Evolutionary conservation across 2,888 invertebrate genomes (phyloP).

Genomic region (Drosophila colorata): DNA sequence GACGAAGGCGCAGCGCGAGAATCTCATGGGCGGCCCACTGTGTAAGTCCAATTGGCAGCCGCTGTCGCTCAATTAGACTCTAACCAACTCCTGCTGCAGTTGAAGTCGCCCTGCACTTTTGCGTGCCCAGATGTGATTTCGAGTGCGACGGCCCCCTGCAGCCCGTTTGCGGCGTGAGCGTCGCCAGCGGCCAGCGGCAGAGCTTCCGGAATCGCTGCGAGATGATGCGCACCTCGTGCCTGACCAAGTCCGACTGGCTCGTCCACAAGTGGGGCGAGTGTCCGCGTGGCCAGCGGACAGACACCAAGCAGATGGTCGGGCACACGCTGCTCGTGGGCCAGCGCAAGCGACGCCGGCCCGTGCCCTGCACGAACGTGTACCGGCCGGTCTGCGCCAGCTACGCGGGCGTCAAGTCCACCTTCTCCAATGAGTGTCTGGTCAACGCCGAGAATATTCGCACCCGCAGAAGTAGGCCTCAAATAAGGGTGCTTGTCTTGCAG

Average conservation of each 20-base stretch:
- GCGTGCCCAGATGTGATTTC: conserved; percentile 65
- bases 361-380: conserved; percentile 73
- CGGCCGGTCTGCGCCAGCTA: conserved; percentile 79
- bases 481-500: rapidly evolving
- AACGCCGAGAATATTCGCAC: conserved; percentile 76
- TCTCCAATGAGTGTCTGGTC: conserved; percentile 78
- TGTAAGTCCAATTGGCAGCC: conserved; percentile 39
- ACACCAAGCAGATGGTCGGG: conserved; percentile 13
- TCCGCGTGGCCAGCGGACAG: conserved; percentile 6
- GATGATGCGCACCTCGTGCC: conserved; percentile 63
- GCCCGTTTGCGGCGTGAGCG: conserved; percentile 68
- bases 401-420: conserved; percentile 79
- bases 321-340: conserved; percentile 38
- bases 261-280: conserved; percentile 55
- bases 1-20: conserved; percentile 65
- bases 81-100: conserved; percentile 18
- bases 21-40: conserved; percentile 43
- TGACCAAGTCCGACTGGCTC: conserved; percentile 57
- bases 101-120: conserved; percentile 54
- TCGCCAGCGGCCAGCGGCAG: conserved; percentile 41
- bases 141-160: conserved; percentile 42
- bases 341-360: conserved; percentile 43
- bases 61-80: neutral
- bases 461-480: conserved; percentile 59
- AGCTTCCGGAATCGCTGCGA: conserved; percentile 72